These are phyloP conservation scores for Stigmatopora nigra DNA, from an alignment of 2,113 vertebrate genomes.

Conservation along the genomic window DNA sequence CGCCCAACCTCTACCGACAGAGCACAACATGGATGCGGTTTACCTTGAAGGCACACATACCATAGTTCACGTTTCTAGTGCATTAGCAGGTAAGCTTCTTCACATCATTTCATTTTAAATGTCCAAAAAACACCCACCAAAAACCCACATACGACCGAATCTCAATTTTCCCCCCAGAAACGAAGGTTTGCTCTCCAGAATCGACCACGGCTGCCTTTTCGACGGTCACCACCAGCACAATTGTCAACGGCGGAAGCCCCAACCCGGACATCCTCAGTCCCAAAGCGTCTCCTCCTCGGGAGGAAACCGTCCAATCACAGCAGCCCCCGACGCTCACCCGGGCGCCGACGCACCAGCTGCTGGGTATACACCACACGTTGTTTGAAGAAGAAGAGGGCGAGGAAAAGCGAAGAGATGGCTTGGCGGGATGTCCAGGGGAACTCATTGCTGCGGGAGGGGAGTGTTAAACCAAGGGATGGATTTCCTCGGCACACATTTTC, in stretches of 20 bases:
- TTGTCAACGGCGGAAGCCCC: slow-evolving; percentile 64
- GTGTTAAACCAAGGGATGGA: slow-evolving; percentile 53
- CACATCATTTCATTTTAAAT: no score
- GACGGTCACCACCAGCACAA: slow-evolving; percentile 58
- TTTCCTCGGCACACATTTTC: slow-evolving; percentile 30
- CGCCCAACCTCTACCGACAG: slow-evolving; percentile 70
- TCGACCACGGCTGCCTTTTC: slow-evolving; percentile 63
- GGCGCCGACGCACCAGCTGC: slow-evolving; percentile 65
- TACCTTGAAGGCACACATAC: slow-evolving; percentile 76
- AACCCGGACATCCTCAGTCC: slow-evolving; percentile 63
- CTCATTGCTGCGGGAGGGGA: slow-evolving; percentile 69
- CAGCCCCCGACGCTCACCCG: slow-evolving; percentile 50
- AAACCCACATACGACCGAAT: no score
- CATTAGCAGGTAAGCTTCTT: slow-evolving; percentile 57
- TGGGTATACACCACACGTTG: slow-evolving; percentile 69
- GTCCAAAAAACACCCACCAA: no score
- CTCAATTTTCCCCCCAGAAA: slow-evolving; percentile 57
- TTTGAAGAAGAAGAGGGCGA: slow-evolving; percentile 70
- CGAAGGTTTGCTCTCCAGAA: slow-evolving; percentile 62
- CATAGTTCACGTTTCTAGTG: slow-evolving; percentile 66
- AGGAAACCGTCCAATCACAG: slow-evolving; percentile 50
- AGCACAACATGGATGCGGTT: slow-evolving; percentile 79
- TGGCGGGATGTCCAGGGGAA: slow-evolving; percentile 65
- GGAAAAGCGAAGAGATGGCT: slow-evolving; percentile 51
- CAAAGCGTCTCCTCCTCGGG: slow-evolving; percentile 47